Percentiles rank a stretch among this genome's conserved stretches.
phyloP scores from a whole-genome alignment of 1,140 invertebrate species.

The Eriocheir sinensis region DNA sequence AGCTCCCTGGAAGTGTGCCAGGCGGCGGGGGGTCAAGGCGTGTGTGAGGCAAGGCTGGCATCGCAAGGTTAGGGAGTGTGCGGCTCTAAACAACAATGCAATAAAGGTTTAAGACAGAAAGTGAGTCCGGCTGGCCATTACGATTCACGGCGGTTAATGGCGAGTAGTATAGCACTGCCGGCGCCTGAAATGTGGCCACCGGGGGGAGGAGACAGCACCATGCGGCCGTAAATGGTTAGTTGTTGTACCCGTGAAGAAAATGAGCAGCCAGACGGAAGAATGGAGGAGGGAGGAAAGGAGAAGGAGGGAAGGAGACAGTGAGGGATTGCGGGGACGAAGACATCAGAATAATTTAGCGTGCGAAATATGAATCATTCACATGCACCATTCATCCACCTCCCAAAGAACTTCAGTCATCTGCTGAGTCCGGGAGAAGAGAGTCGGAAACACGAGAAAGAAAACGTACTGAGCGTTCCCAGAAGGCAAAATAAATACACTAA shows the following conservation, averaged over 20 bases:
- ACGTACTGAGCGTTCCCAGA: too few species aligned
- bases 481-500: too few species aligned
- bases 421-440: too few species aligned
- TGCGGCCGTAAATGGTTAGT: background rate
- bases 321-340: background rate
- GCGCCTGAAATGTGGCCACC: background rate
- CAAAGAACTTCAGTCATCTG: too few species aligned
- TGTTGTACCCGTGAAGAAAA: background rate
- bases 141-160: background rate
- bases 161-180: background rate
- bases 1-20: background rate
- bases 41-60: background rate
- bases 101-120: slow-evolving; percentile 6
- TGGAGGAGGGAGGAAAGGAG: background rate
- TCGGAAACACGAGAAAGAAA: too few species aligned
- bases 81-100: background rate
- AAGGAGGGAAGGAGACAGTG: background rate
- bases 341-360: background rate
- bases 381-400: too few species aligned
- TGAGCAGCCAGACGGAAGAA: background rate
- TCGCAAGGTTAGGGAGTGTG: background rate
- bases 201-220: background rate
- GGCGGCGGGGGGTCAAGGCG: background rate
- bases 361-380: too few species aligned
- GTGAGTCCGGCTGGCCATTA: background rate